These are phyloP conservation scores for Rotaria magnacalcarata DNA, from an alignment of 2,888 invertebrate species.

Conservation along the genomic window DNA sequence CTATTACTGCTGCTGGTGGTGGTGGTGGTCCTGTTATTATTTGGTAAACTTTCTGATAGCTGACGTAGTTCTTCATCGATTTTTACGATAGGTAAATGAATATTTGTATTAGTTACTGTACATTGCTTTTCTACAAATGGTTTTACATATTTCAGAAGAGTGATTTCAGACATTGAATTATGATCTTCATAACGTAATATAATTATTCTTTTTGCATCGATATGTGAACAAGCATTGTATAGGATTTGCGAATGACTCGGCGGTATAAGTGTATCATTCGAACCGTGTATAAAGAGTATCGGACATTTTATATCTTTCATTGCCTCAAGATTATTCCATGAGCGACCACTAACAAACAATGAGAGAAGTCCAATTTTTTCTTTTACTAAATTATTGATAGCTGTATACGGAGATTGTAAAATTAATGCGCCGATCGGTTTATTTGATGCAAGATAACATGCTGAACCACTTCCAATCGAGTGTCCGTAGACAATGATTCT, in stretches of 20 bases:
- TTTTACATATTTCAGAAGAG: background rate
- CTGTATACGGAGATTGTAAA: slow-evolving; percentile 1
- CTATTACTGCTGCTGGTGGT: background rate
- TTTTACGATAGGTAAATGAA: background rate
- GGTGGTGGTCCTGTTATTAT: background rate
- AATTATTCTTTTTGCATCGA: background rate
- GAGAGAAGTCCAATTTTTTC: background rate
- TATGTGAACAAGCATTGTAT: background rate
- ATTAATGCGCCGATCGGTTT: background rate
- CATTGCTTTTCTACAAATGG: background rate
- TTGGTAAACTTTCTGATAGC: background rate
- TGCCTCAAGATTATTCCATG: background rate
- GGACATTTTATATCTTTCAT: slow-evolving; percentile 18
- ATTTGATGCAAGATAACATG: background rate
- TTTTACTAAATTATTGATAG: background rate
- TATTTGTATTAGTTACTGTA: background rate
- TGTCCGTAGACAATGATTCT: background rate
- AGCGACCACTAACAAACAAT: background rate
- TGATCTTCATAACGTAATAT: slow-evolving; percentile 10
- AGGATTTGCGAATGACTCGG: background rate
- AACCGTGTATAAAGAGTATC: background rate
- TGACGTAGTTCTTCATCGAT: background rate
- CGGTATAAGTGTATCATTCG: background rate
- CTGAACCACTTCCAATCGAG: slow-evolving; percentile 19
- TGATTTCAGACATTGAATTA: background rate